These are phyloP conservation scores for Eleginops maclovinus DNA, from an alignment of 2,113 vertebrate species.

Conservation along the genomic window DNA sequence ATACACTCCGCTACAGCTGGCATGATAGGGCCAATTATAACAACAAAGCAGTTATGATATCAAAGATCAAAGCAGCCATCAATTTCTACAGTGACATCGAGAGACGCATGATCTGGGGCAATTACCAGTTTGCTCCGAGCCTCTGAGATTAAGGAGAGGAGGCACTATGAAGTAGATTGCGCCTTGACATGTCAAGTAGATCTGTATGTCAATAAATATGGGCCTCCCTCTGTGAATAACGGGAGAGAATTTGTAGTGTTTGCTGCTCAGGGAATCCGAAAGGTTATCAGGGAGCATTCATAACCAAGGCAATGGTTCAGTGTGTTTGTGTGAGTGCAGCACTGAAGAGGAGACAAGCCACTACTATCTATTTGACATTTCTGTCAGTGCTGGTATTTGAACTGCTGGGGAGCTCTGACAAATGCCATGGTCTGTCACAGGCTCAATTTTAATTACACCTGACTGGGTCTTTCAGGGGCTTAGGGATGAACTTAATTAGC, in stretches of 20 bases:
- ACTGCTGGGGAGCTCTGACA: slow-evolving; percentile 91
- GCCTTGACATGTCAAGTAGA: slow-evolving; percentile 68
- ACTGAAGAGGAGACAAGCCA: slow-evolving; percentile 50
- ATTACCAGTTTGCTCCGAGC: slow-evolving; percentile 60
- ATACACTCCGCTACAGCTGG: slow-evolving; percentile 36
- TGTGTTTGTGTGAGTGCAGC: slow-evolving; percentile 56
- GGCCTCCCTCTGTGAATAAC: slow-evolving; percentile 77
- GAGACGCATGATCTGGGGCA: slow-evolving; percentile 43
- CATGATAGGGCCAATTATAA: slow-evolving; percentile 44
- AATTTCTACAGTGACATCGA: slow-evolving; percentile 61
- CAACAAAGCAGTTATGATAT: slow-evolving; percentile 63
- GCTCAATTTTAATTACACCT: slow-evolving; percentile 95
- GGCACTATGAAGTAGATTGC: slow-evolving; percentile 44
- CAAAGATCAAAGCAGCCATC: slow-evolving; percentile 67
- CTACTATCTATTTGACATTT: slow-evolving; percentile 96
- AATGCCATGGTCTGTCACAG: slow-evolving; percentile 96
- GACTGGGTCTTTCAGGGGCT: slow-evolving; percentile 86
- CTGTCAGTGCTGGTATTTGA: slow-evolving; percentile 95
- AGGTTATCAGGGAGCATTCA: slow-evolving; percentile 92
- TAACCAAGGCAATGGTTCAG: slow-evolving; percentile 79
- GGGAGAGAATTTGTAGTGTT: slow-evolving; percentile 81
- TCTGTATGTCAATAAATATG: slow-evolving; percentile 66
- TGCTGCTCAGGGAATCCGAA: slow-evolving; percentile 87
- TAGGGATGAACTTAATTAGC: slow-evolving; percentile 92
- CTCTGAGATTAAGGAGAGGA: slow-evolving; percentile 51